phyloP scores from a whole-genome alignment of 2,888 invertebrate species.

The Crossocerus cetratus region DNA sequence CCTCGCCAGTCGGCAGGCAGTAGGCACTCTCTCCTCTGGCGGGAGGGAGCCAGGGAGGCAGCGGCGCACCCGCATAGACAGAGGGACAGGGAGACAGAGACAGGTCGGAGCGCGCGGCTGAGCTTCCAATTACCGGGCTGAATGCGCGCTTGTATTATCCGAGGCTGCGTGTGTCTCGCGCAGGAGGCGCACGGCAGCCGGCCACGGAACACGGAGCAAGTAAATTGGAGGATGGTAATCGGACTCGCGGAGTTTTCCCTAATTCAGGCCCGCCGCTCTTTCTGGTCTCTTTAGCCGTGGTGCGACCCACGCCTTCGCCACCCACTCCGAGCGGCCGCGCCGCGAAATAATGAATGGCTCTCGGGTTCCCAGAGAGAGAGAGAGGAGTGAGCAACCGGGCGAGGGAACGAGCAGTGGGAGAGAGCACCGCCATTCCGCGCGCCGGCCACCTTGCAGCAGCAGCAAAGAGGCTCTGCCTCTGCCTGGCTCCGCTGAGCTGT shows the following conservation, averaged over 20 bases:
- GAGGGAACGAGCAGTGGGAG: no score
- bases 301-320: slow-evolving; percentile 5
- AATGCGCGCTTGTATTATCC: slow-evolving; percentile 28
- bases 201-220: slow-evolving; percentile 38
- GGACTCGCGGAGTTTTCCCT: slow-evolving; percentile 60
- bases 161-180: slow-evolving; percentile 17
- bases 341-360: slow-evolving; percentile 56
- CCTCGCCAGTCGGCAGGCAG: no score
- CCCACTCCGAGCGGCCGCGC: slow-evolving; percentile 10
- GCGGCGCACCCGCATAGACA: slow-evolving; percentile 31
- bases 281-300: slow-evolving; percentile 23
- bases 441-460: neutral
- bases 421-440: neutral
- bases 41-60: no score
- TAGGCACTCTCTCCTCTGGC: no score
- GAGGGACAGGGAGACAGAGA: slow-evolving; percentile 2
- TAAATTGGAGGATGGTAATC: slow-evolving; percentile 65
- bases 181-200: slow-evolving; percentile 4
- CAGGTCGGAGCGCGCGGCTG: slow-evolving; percentile 49
- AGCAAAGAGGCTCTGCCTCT: neutral
- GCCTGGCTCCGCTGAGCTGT: neutral
- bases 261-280: slow-evolving; percentile 54
- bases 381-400: no score
- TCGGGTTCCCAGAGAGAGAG: slow-evolving; percentile 42
- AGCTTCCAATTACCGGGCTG: slow-evolving; percentile 63